Percentiles rank a stretch among this genome's conserved stretches.
Evolutionary conservation across 1,140 invertebrate genomes (phyloP).

Genomic region (Aphelenchoides avenae): DNA sequence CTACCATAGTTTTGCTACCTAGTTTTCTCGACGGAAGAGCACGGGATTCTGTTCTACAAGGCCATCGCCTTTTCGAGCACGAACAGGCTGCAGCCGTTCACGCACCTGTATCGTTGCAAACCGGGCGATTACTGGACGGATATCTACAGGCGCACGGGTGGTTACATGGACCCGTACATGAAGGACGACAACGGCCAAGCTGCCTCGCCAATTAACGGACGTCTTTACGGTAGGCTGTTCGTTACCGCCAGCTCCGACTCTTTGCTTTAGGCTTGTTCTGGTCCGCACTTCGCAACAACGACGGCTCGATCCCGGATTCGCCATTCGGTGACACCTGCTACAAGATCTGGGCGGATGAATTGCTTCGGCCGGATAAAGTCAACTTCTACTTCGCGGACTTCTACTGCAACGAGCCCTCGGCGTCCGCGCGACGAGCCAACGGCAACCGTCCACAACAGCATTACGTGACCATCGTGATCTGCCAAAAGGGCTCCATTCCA

Average conservation of each 20-base stretch:
- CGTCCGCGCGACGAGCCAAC: neutral
- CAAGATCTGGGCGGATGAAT: constrained; percentile 9
- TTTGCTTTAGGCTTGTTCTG: constrained; percentile 30
- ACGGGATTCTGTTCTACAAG: constrained; percentile 23
- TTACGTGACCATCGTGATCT: constrained; percentile 47
- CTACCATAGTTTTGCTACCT: too few species aligned
- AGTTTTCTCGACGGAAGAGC: constrained; percentile 32
- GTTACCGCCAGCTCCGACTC: constrained; percentile 1
- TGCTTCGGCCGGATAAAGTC: constrained; percentile 17
- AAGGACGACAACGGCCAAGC: constrained; percentile 58
- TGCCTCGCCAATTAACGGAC: constrained; percentile 47
- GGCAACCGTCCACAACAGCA: constrained; percentile 10
- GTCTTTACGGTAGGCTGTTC: constrained; percentile 42
- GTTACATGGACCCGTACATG: constrained; percentile 51
- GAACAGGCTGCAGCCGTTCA: constrained; percentile 29
- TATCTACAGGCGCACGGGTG: constrained; percentile 28
- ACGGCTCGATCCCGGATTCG: constrained; percentile 15
- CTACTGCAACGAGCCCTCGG: constrained; percentile 28
- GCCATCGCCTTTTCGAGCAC: constrained; percentile 20
- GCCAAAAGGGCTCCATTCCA: constrained; percentile 12
- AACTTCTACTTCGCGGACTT: constrained; percentile 47
- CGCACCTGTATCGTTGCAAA: constrained; percentile 52
- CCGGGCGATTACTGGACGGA: constrained; percentile 55
- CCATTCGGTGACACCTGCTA: constrained; percentile 48
- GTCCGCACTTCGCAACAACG: constrained; percentile 21